Base-by-base conservation (phyloP, 2,797 vertebrate species). In the Cheirogaleus major region DNA sequence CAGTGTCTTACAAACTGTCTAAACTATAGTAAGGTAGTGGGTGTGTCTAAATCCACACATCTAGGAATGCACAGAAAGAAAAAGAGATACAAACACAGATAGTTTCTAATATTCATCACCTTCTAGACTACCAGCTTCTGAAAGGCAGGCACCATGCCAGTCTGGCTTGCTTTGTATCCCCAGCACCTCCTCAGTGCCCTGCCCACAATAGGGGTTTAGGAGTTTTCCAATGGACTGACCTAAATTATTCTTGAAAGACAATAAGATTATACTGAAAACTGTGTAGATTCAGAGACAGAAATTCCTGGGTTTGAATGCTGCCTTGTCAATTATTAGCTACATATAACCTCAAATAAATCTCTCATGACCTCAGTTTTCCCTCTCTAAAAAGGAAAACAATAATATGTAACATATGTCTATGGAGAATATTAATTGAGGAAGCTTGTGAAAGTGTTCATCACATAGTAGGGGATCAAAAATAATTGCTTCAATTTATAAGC, bases 201-300 rank as follows among this genome's bases (percentile, higher is more conserved):
- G 11, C 9, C 88, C 43, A 75, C n/a, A 93, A 65, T 0, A 20
- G 25, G 35, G 15, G 22, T 27, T 94, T 43, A 15, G 25, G n/a
- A 73, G 13, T 72, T 90, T 67, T 83, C 30, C n/a, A 38, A 10
- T 25, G 23, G 48, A 55, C 65, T 69, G 17, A 95, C 85, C 61
- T 57, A 79, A 88, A 92, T 52, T 79, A 79, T 75, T 50, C 63
- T 70, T 83, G 72, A 89, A 83, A 93, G 45, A 81, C 5, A 96
- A 0, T 18, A 69, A n/a, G 30, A 89, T 65, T 65, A n/a, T n/a
- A 76, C 55, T 43, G 6, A 32, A 93, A 89, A 95, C 45, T 32
- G 6, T 88, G 7, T 82, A 8, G 45, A 84, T 75, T 93, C 78
- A 25, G 59, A 27, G 35, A 63, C 22, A 95, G 67, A 92, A 91